Evolutionary conservation across 2,113 vertebrate species (phyloP).

Genomic region (Urocolius indicus): DNA sequence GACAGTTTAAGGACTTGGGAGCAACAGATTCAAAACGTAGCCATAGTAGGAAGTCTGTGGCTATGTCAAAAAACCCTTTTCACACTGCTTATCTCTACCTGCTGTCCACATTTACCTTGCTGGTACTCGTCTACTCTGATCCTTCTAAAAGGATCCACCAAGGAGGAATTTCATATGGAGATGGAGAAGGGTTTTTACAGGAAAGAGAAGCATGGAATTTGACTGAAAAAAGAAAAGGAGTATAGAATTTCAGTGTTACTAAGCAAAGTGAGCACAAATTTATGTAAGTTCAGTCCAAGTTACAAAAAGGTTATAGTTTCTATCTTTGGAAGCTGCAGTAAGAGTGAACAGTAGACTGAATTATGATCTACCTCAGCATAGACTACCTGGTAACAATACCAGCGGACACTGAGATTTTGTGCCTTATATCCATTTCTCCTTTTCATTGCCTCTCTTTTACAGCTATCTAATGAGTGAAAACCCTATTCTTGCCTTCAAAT

Average conservation of each 20-base stretch:
- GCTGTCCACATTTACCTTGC: background rate
- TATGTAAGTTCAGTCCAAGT: background rate
- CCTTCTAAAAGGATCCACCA: background rate
- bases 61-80: background rate
- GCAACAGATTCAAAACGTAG: background rate
- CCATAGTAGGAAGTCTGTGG: background rate
- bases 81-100: background rate
- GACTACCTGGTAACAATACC: background rate
- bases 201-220: background rate
- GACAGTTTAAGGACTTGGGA: background rate
- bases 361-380: background rate
- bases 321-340: background rate
- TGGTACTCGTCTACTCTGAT: background rate
- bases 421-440: background rate
- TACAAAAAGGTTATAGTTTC: background rate
- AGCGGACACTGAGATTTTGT: background rate
- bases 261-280: background rate
- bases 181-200: background rate
- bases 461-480: background rate
- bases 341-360: background rate
- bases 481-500: background rate
- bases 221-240: background rate
- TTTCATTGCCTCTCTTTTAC: background rate
- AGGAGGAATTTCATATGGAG: background rate
- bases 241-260: background rate